Base-by-base conservation (phyloP, 2,888 invertebrate species). In the Stenotaenia linearis region DNA sequence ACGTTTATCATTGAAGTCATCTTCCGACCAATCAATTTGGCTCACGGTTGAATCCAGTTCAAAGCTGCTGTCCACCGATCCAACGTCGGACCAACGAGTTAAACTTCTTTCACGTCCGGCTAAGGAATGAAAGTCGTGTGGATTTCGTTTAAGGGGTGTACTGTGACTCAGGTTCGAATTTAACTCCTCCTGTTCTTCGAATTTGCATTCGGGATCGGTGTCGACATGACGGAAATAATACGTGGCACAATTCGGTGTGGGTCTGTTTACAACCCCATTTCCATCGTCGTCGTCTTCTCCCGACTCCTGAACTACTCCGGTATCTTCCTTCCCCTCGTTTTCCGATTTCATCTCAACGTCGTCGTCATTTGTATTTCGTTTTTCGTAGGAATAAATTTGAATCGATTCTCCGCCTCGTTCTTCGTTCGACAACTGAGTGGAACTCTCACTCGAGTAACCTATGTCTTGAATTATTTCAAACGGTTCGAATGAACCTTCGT, bases 141-240 rank as follows among this genome's bases (percentile, higher is more conserved):
- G n/a, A 2, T 45, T 45, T 1, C 45, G 45, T 45, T 45, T 45
- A 15, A 45, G 45, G n/a, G 45, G 45, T 45, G 45, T 45, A 18
- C 45, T 45, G 45, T 45, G 45, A 15, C 15, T 45, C 45, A 18
- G 45, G 45, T 45, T 1, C 37, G 37, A 37, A 37, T 37, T 37
- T 5, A 37, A 45, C 45, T 45, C 45, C 2, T 45, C 45, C n/a
- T 45, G 45, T 5, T 78, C 78, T 15, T 78, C 78, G 18, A 69
- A 28, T 35, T 40, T 76, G 28, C 56, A 89, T 85, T 94, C 94
- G 12, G 93, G 93, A 86, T 95, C 95, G 15, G 94, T 95, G 85
- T 95, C 95, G 86, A 91, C 90, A 86, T 95, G 95, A 86, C 90
- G 92, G 87, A 93, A 94, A 87, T 95, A 94, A 87, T 92, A 94